Conservation (phyloP, 2,888 invertebrate species). For the Rhodophaea formosa region DNA sequence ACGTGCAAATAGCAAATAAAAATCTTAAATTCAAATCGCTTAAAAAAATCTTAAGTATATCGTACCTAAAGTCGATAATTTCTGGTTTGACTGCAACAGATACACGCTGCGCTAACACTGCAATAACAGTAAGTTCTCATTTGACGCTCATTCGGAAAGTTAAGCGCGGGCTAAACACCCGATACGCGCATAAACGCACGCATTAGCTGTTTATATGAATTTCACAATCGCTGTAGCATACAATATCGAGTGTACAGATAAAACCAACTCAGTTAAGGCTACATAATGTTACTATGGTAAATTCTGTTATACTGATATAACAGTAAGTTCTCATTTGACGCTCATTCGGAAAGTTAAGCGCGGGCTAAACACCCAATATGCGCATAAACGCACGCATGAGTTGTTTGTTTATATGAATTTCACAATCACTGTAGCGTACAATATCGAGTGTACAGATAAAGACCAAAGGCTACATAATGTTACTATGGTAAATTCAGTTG, state of each 20-base stretch:
- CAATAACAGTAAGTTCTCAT: constrained; percentile 68
- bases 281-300: too few species aligned
- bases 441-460: neutral
- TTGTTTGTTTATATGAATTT: constrained; percentile 39
- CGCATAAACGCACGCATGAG: constrained; percentile 54
- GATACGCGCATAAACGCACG: constrained; percentile 55
- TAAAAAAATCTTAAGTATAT: too few species aligned
- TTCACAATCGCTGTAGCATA: constrained; percentile 5
- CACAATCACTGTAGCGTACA: constrained; percentile 1
- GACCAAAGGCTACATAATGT: too few species aligned
- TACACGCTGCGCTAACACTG: constrained; percentile 57
- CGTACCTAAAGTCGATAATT: neutral
- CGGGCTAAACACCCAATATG: constrained; percentile 58
- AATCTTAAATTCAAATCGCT: too few species aligned
- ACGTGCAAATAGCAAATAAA: too few species aligned
- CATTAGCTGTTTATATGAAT: constrained; percentile 47
- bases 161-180: constrained; percentile 59
- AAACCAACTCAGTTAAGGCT: too few species aligned
- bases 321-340: constrained; percentile 67
- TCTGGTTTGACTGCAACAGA: constrained; percentile 48
- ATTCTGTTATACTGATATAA: constrained; percentile 61
- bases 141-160: constrained; percentile 65
- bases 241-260: neutral
- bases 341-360: constrained; percentile 66
- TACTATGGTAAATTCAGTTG: too few species aligned